These are phyloP conservation scores for Torymus aiolomorphi DNA, from an alignment of 2,888 invertebrate species.

Conservation along the genomic window DNA sequence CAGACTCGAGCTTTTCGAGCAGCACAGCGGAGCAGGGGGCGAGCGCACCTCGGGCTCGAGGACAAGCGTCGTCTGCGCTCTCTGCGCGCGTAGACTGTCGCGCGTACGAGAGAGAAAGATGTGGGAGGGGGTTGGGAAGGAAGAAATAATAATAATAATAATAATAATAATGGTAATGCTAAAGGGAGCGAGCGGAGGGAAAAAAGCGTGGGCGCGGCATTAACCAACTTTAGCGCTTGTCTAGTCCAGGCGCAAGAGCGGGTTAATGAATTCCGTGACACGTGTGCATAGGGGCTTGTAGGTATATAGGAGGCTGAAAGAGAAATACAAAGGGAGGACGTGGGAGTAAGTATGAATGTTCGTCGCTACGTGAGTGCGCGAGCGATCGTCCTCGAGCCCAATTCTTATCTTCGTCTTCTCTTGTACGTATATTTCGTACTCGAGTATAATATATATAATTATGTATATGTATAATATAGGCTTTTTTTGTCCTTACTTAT, in stretches of 20 bases:
- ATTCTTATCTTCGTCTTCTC: slow-evolving; percentile 65
- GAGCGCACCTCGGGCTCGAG: slow-evolving; percentile 74
- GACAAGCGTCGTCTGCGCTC: slow-evolving; percentile 72
- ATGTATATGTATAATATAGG: slow-evolving; percentile 44
- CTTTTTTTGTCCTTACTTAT: not conserved
- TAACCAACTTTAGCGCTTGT: slow-evolving; percentile 24
- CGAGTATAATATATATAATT: slow-evolving; percentile 45
- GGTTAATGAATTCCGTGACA: slow-evolving; percentile 22
- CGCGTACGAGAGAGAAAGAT: slow-evolving; percentile 6
- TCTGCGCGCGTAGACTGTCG: slow-evolving; percentile 61
- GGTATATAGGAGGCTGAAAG: no score
- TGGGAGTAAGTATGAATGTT: slow-evolving; percentile 45
- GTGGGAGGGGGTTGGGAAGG: not conserved
- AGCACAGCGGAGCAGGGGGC: slow-evolving; percentile 45
- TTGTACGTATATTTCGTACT: slow-evolving; percentile 50
- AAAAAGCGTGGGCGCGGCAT: slow-evolving; percentile 22
- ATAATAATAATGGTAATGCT: slow-evolving; percentile 5
- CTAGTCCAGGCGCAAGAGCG: not conserved
- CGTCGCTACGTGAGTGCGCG: slow-evolving; percentile 49
- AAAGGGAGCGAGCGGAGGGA: not conserved
- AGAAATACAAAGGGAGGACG: not conserved
- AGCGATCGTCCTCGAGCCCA: slow-evolving; percentile 75
- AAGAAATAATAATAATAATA: slow-evolving; percentile 28
- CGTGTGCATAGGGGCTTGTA: no score
- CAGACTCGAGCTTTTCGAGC: slow-evolving; percentile 70